These are phyloP conservation scores for Amblyopsis rosae DNA, from an alignment of 2,113 vertebrate genomes.

Conservation along the genomic window DNA sequence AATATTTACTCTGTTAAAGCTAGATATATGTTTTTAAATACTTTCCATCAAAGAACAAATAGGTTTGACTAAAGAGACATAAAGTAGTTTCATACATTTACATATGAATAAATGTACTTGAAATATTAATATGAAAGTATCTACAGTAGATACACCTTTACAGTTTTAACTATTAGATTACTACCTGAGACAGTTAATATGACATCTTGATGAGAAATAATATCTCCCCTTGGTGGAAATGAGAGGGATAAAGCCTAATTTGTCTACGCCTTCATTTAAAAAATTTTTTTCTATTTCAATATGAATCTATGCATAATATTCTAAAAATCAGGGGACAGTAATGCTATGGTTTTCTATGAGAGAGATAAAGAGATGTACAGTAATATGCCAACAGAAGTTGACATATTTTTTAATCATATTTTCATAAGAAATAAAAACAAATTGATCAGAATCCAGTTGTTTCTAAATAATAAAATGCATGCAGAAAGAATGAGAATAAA, in stretches of 20 bases:
- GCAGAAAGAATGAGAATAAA: not conserved
- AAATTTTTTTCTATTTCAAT: slow-evolving; percentile 36
- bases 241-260: slow-evolving; percentile 21
- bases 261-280: slow-evolving; percentile 11
- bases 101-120: not conserved
- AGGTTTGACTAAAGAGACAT: not conserved
- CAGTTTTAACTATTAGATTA: not conserved
- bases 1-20: slow-evolving; percentile 15
- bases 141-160: slow-evolving; percentile 12
- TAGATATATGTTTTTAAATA: slow-evolving; percentile 13
- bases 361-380: slow-evolving; percentile 4
- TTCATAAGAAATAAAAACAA: slow-evolving; percentile 11
- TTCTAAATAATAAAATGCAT: not conserved
- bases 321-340: slow-evolving; percentile 39
- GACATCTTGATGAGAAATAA: not conserved
- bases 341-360: slow-evolving; percentile 16
- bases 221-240: slow-evolving; percentile 13
- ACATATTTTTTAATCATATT: slow-evolving; percentile 11
- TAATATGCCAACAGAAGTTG: slow-evolving; percentile 10
- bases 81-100: not conserved
- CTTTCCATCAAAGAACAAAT: slow-evolving; percentile 34
- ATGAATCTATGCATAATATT: slow-evolving; percentile 68
- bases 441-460: not conserved
- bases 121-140: too few relatives aligned
- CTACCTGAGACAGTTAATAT: slow-evolving; percentile 1